Percentiles rank a stretch among this genome's conserved stretches.
phyloP scores from a whole-genome alignment of 2,888 invertebrate genomes.

The Polietes domitor region DNA sequence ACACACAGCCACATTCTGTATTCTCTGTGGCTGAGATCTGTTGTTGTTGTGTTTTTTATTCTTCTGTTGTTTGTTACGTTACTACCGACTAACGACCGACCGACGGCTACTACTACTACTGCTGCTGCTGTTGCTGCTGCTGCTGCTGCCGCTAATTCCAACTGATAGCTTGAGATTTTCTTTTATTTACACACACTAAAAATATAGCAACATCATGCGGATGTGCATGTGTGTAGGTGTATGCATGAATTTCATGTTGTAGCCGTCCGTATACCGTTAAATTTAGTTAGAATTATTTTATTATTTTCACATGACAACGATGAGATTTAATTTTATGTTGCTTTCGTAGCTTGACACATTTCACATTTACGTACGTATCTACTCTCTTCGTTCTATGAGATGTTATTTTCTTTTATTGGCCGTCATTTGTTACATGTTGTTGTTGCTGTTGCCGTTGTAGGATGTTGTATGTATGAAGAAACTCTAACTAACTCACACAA shows the following conservation, averaged over 20 bases:
- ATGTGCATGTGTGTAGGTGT: not conserved
- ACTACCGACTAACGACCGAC: not conserved
- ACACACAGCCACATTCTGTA: not conserved
- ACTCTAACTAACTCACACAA: no score
- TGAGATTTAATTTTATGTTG: not conserved
- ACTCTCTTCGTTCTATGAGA: not conserved
- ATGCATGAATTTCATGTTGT: not conserved
- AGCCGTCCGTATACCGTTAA: slow-evolving; percentile 15
- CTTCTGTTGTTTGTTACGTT: not conserved
- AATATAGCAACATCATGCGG: not conserved
- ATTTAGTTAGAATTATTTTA: not conserved
- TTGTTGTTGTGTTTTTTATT: not conserved
- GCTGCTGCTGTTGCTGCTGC: not conserved
- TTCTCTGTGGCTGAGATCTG: not conserved
- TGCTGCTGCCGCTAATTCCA: not conserved
- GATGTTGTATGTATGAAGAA: no score
- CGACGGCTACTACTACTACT: not conserved
- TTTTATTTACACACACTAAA: slow-evolving; percentile 12
- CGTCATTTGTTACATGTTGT: no score
- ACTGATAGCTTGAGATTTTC: slow-evolving; percentile 6
- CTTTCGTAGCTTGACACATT: slow-evolving; percentile 10
- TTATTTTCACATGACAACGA: not conserved
- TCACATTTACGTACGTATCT: not conserved
- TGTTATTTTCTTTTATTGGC: not conserved
- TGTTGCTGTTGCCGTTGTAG: no score